These are phyloP conservation scores for Hermaeophaga mercurialis DNA, from an alignment of 2,888 invertebrate genomes.

Conservation along the genomic window DNA sequence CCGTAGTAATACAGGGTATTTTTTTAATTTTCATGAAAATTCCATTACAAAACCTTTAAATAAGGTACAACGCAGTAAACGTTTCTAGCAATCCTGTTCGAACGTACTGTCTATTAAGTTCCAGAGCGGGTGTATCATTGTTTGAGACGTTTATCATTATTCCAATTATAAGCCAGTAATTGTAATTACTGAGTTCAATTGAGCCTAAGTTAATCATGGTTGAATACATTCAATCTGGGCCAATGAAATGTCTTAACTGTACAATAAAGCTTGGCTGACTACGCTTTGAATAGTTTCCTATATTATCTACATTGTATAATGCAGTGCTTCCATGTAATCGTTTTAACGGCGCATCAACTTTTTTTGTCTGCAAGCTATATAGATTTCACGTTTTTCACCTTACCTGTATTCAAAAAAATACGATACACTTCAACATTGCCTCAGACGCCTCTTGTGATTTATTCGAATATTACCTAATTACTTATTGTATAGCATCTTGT, in stretches of 20 bases:
- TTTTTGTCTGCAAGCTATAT: constrained; percentile 1
- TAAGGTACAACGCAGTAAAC: too few species aligned
- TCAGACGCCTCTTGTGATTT: too few species aligned
- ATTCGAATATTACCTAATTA: too few species aligned
- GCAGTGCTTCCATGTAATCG: not conserved
- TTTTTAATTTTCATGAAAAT: too few species aligned
- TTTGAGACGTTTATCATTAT: not conserved
- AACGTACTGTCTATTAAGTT: too few species aligned
- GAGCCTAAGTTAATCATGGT: constrained; percentile 3
- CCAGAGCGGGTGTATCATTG: not conserved
- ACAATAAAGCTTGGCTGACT: not conserved
- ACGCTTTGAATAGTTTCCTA: not conserved
- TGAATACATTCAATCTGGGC: constrained; percentile 3
- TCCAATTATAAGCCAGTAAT: constrained; percentile 4
- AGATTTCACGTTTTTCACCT: constrained; percentile 1
- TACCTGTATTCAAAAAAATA: not conserved
- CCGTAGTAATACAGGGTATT: too few species aligned
- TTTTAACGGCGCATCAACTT: constrained; percentile 2
- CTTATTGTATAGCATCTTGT: too few species aligned
- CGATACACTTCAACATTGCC: too few species aligned
- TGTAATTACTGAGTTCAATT: constrained; percentile 17
- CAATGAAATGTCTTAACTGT: constrained; percentile 1
- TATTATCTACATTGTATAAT: constrained; percentile 5
- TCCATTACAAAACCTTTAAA: too few species aligned
- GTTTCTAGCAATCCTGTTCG: too few species aligned